A percentile compares a stretch with the other conserved stretches of the same genome.
Evolutionary conservation across 2,113 vertebrate species (phyloP).

Genomic region (Leptodactylus fuscus): DNA sequence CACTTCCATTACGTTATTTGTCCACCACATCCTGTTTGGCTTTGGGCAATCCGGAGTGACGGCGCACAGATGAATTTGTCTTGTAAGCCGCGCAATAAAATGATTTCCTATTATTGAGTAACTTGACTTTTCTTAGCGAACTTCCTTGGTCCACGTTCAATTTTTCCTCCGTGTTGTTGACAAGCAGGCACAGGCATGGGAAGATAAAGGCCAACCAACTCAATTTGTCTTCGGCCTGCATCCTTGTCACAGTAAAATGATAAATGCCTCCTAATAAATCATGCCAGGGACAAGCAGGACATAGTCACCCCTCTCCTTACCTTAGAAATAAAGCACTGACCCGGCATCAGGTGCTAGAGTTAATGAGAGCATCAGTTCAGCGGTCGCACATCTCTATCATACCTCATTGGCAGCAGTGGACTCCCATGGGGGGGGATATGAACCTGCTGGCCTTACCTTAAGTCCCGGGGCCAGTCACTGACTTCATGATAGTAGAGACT

Average conservation of each 20-base stretch:
- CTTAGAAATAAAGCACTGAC: conserved; percentile 51
- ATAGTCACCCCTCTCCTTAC: conserved; percentile 3
- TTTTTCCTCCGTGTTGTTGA: conserved; percentile 41
- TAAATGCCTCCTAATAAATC: conserved; percentile 59
- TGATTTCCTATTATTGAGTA: conserved; percentile 36
- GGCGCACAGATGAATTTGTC: conserved; percentile 27
- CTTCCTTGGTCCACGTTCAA: conserved; percentile 13
- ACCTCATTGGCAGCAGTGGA: background rate
- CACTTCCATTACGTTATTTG: no score
- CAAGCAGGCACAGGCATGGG: conserved; percentile 39
- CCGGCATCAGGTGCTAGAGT: conserved; percentile 1
- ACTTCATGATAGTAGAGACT: background rate
- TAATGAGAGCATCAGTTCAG: conserved; percentile 50
- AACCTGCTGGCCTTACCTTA: background rate
- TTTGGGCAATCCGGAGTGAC: conserved; percentile 20
- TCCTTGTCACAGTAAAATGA: conserved; percentile 55
- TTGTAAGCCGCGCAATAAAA: background rate
- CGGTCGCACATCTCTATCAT: conserved; percentile 46
- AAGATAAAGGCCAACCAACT: conserved; percentile 54
- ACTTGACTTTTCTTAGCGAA: conserved; percentile 34
- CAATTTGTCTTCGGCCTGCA: conserved; percentile 50
- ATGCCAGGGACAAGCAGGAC: conserved; percentile 45
- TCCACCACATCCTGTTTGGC: background rate
- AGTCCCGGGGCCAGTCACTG: background rate
- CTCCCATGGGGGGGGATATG: background rate